These are phyloP conservation scores for Drosophila lacteicornis DNA, from an alignment of 1,140 invertebrate genomes.

Conservation along the genomic window DNA sequence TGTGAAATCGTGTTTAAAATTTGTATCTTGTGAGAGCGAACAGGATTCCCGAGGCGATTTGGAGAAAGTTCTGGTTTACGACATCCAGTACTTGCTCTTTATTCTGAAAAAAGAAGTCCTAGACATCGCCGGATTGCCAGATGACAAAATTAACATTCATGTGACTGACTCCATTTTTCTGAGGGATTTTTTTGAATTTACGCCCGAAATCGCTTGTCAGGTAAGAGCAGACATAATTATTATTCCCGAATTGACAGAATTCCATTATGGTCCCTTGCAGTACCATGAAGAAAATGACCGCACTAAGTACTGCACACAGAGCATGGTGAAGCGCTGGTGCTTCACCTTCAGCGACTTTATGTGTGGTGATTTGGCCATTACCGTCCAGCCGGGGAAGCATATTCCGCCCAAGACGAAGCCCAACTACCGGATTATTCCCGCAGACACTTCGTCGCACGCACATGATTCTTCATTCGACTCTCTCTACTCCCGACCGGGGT, in stretches of 20 bases:
- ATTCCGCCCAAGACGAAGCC: slow-evolving; percentile 36
- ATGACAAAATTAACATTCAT: slow-evolving; percentile 29
- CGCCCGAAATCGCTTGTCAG: slow-evolving; percentile 59
- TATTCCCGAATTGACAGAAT: neutral
- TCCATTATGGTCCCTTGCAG: neutral
- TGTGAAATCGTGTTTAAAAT: slow-evolving; percentile 65
- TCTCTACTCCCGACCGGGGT: slow-evolving; percentile 2
- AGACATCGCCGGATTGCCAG: slow-evolving; percentile 36
- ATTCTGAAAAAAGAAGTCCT: slow-evolving; percentile 59
- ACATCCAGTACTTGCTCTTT: slow-evolving; percentile 69
- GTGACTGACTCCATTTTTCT: slow-evolving; percentile 58
- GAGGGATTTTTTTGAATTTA: slow-evolving; percentile 66
- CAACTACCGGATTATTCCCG: slow-evolving; percentile 18
- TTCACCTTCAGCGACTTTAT: slow-evolving; percentile 71
- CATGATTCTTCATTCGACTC: slow-evolving; percentile 9
- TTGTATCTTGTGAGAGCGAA: slow-evolving; percentile 36
- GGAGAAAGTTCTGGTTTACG: slow-evolving; percentile 47
- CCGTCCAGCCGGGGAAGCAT: slow-evolving; percentile 55
- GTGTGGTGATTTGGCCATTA: slow-evolving; percentile 69
- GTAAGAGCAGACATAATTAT: slow-evolving; percentile 32
- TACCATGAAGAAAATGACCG: slow-evolving; percentile 64
- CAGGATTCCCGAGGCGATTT: neutral
- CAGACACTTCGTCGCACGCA: neutral
- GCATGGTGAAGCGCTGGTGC: slow-evolving; percentile 68
- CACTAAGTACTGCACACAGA: slow-evolving; percentile 67